Conservation (phyloP, 2,797 vertebrate species). For the Bryconaethiops microstoma region DNA sequence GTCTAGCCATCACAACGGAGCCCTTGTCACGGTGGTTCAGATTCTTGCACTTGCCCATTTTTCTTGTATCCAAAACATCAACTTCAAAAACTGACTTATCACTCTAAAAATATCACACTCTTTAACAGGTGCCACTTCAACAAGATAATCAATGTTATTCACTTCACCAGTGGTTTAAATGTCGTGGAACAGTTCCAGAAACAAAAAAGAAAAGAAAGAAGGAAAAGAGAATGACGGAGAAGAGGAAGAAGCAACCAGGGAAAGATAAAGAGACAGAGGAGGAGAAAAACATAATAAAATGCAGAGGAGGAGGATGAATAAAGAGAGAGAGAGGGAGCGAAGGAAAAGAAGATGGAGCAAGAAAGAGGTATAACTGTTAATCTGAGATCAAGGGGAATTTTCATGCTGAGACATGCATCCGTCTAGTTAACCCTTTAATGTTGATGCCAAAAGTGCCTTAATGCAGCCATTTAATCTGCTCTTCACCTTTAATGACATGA, state of each 20-base stretch:
- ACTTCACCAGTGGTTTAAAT: too few relatives aligned
- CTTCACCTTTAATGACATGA: too few relatives aligned
- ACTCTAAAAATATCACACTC: too few relatives aligned
- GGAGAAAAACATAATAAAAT: constrained; percentile 15
- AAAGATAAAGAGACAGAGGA: background rate
- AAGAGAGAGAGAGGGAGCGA: background rate
- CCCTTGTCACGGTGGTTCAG: too few relatives aligned
- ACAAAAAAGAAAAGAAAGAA: background rate
- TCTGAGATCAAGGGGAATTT: background rate
- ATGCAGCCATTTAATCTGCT: background rate
- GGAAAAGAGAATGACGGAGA: background rate
- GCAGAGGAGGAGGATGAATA: background rate
- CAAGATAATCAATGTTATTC: too few relatives aligned
- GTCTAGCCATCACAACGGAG: too few relatives aligned
- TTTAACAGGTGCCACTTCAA: too few relatives aligned
- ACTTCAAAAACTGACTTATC: too few relatives aligned
- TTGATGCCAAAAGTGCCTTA: background rate
- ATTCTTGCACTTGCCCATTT: too few relatives aligned
- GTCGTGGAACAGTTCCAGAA: too few relatives aligned
- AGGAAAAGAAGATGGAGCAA: background rate
- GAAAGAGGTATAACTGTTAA: background rate
- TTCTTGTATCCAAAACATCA: too few relatives aligned
- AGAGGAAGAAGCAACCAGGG: background rate
- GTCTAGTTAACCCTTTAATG: background rate
- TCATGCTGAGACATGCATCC: background rate